Conservation (phyloP, 1,140 invertebrate species). For the Bombus fervidus region DNA sequence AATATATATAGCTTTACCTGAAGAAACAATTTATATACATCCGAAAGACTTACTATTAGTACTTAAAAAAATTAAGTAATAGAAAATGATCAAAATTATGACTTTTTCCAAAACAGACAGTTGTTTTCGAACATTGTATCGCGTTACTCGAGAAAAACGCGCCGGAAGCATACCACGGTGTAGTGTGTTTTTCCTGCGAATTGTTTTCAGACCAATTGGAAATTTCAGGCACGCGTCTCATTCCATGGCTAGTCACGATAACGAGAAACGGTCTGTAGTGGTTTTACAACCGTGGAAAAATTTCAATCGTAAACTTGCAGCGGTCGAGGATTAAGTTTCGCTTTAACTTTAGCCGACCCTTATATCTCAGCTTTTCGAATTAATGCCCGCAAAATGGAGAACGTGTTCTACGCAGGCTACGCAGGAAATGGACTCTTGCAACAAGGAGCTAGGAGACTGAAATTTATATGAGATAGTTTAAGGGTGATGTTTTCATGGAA, state of each 20-base stretch:
- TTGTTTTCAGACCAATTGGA: conserved; percentile 18
- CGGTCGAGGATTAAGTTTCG: neutral
- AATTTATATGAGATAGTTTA: neutral
- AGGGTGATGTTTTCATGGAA: neutral
- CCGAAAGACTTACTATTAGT: neutral
- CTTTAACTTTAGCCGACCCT: neutral
- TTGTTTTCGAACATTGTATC: neutral
- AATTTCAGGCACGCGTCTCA: conserved; percentile 32
- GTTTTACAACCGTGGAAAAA: conserved; percentile 5
- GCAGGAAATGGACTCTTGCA: neutral
- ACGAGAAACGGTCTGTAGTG: neutral
- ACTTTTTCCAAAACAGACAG: neutral
- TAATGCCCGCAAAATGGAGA: conserved; percentile 3
- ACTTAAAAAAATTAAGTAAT: neutral
- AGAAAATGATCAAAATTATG: neutral
- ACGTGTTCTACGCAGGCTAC: neutral
- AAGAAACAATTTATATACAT: neutral
- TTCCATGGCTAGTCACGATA: conserved; percentile 13
- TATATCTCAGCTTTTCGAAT: conserved; percentile 16
- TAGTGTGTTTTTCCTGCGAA: neutral
- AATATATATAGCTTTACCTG: neutral
- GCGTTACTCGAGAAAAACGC: neutral
- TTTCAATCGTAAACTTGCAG: conserved; percentile 36
- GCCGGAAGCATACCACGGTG: neutral
- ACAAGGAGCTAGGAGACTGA: neutral